Base-by-base conservation (phyloP, 1,140 invertebrate species). In the Lepidurus couesii region DNA sequence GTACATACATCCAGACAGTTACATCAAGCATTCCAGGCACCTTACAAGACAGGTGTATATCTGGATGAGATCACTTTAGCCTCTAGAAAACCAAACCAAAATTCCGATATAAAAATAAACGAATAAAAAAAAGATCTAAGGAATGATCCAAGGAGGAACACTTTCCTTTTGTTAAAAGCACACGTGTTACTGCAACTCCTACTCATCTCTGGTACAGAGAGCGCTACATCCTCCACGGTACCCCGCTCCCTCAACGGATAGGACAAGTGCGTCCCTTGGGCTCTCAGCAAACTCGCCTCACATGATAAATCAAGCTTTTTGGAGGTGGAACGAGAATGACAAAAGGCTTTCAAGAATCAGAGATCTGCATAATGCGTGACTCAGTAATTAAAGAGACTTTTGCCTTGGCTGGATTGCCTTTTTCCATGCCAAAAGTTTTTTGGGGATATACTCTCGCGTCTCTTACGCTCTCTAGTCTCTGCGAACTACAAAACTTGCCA, bases 361-460 rank as follows among this genome's bases (percentile, higher is more conserved):
- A 13, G 13, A 65, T 65, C 53, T 65, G 53, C 53, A 65, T 65
- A 65, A 65, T 65, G 53, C 53, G 53, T 65, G 53, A 65, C 53
- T 65, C 21, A 65, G 53, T 65, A 65, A 65, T 65, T 65, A 65
- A 65, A 65, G 53, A 65, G 21, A 65, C 53, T 21, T n/a, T 65
- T 65, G 53, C 53, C 16, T 21, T 65, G 16, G 16, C 53, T 65
- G 34, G 34, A 34, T 34, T 34, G 34, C 4, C 34, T 34, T 34
- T 3, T 34, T 34, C 34, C 34, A 34, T 34, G 34, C 34, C 34
- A 34, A 34, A 34, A 34, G 34, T 34, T 34, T 34, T 34, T 0
- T 3, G 34, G 34, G 34, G 34, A 34, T 34, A 3, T 34, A 34
- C 34, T 34, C 34, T 34, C 34, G 34, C 34, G 34, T 34, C 34